Conservation (phyloP, 2,113 vertebrate species). For the Columba janthina region DNA sequence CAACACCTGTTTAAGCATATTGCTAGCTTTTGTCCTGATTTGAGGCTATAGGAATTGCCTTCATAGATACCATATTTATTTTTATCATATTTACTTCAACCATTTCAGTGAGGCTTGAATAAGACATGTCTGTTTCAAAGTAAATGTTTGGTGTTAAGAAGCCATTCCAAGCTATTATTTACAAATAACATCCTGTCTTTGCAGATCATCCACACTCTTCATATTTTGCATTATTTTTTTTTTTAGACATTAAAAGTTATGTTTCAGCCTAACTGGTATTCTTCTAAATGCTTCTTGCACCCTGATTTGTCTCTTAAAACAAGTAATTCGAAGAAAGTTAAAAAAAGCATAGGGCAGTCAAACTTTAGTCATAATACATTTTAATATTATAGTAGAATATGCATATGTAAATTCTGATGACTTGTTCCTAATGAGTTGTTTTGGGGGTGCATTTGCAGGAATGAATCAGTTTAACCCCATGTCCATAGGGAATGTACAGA, state of each 20-base stretch:
- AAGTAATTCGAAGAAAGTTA: background rate
- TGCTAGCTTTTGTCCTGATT: background rate
- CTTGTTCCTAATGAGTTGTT: conserved; percentile 68
- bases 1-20: background rate
- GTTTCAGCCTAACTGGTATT: background rate
- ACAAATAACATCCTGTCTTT: background rate
- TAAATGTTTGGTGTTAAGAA: background rate
- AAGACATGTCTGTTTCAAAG: background rate
- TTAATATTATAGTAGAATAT: background rate
- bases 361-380: background rate
- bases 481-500: conserved; percentile 92
- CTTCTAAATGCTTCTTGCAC: background rate
- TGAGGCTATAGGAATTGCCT: background rate
- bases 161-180: background rate
- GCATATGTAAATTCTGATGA: background rate
- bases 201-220: background rate
- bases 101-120: background rate
- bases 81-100: background rate
- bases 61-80: background rate
- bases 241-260: background rate
- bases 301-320: background rate
- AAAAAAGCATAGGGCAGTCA: background rate
- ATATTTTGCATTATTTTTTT: background rate
- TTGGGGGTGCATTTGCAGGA: conserved; percentile 80
- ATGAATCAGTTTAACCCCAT: conserved; percentile 94